Evolutionary conservation across 2,113 vertebrate species (phyloP).

Genomic region (Chaetura pelagica): DNA sequence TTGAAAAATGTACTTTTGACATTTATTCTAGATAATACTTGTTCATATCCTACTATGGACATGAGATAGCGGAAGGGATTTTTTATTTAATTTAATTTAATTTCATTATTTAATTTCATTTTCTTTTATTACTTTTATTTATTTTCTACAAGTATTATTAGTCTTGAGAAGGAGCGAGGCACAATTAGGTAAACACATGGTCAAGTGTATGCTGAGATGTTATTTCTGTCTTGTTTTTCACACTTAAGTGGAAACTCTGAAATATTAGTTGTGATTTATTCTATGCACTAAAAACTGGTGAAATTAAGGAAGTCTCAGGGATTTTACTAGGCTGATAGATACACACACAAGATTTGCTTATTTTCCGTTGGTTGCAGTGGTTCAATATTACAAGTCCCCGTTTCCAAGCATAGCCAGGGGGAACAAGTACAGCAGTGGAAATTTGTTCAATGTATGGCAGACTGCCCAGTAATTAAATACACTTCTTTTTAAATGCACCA

Average conservation of each 20-base stretch:
- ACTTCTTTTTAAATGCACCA: neutral
- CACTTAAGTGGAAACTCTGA: neutral
- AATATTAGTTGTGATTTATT: neutral
- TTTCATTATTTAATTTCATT: neutral
- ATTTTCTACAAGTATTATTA: neutral
- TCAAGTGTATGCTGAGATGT: neutral
- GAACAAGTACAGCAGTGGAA: conserved; percentile 7
- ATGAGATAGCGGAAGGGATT: neutral
- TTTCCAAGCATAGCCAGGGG: neutral
- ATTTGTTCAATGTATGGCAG: conserved; percentile 24
- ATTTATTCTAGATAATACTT: neutral
- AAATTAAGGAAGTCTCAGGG: conserved; percentile 6
- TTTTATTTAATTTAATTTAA: neutral
- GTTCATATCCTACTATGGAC: neutral
- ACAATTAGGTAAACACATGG: neutral
- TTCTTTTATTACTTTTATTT: neutral
- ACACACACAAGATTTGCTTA: neutral
- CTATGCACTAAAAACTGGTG: neutral
- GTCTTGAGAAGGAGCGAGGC: neutral
- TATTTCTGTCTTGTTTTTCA: neutral
- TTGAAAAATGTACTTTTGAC: neutral
- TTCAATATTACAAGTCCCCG: neutral
- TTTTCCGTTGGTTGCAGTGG: conserved; percentile 27
- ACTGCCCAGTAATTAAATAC: conserved; percentile 3
- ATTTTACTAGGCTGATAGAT: conserved; percentile 35